Evolutionary conservation across 2,113 vertebrate genomes (phyloP).

Genomic region (Halichoerus grypus): DNA sequence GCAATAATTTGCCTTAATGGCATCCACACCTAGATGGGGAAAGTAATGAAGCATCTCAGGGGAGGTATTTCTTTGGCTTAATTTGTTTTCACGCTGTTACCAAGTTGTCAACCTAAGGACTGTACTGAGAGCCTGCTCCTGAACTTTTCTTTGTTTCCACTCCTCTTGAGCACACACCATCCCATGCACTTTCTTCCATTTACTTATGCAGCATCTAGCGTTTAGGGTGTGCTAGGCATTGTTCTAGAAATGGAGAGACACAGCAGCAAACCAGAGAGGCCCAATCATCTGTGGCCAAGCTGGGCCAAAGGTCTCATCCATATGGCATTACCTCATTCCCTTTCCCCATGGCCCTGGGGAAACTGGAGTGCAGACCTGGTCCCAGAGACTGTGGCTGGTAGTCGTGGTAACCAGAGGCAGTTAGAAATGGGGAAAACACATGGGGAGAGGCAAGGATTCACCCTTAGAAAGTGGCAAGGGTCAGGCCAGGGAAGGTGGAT

Average conservation of each 20-base stretch:
- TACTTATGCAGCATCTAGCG: accelerated
- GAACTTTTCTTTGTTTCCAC: slow-evolving; percentile 64
- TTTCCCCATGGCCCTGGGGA: accelerated
- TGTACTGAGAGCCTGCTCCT: not conserved
- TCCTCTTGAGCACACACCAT: not conserved
- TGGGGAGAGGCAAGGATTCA: not conserved
- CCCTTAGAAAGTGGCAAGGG: not conserved
- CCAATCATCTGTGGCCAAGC: accelerated
- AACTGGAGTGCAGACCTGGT: not conserved
- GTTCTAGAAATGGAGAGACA: not conserved
- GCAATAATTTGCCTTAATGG: slow-evolving; percentile 85
- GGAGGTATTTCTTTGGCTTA: slow-evolving; percentile 55
- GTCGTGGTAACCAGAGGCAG: not conserved
- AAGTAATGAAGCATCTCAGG: slow-evolving; percentile 76
- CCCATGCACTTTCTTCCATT: not conserved
- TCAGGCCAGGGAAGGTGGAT: not conserved
- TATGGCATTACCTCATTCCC: accelerated
- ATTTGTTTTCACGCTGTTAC: slow-evolving; percentile 64
- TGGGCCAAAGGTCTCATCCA: accelerated
- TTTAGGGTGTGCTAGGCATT: accelerated
- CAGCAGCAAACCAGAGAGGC: accelerated
- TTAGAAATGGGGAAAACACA: not conserved
- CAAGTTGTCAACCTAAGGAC: slow-evolving; percentile 72
- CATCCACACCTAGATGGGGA: slow-evolving; percentile 79
- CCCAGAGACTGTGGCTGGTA: not conserved